Base-by-base conservation (phyloP, 1,140 invertebrate species). In the Drosophila carrolli region DNA sequence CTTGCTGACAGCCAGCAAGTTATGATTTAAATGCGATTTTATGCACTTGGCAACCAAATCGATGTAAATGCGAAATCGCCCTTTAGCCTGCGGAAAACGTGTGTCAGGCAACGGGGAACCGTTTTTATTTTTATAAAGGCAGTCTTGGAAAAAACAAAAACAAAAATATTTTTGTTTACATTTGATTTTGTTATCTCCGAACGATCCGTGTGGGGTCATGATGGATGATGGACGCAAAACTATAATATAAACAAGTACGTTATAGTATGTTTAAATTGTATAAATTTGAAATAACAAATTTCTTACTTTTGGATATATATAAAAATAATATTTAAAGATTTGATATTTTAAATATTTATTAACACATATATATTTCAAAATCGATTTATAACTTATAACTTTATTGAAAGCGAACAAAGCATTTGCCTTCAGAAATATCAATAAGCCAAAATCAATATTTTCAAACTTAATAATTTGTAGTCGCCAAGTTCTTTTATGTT, bases 161-260 rank as follows among this genome's bases (percentile, higher is more conserved):
- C 61, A 83, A 83, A 72, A 83, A 83, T 84, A 85, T 84, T 85
- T 61, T 85, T 84, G 81, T 84, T 85, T 84, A 81, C 77, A 67
- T 73, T 66, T 11, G 35, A 57, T 50, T 41, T 53, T 35, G 54
- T 71, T 40, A 75, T 75, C 67, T 37, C 13, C 4, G 5, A 50
- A 27, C 60, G 44, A 70, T 60, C 53, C 48, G 19, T 56, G 50
- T 53, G 32, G 29, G 29, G 29, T 32, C 29, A 32, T 32, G 29
- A 38, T 38, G 37, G 37, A n/a, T 27, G 11, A 48, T 27, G 46
- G 46, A 50, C 29, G 48, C 29, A 51, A 16, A 51, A 35, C 48
- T n/a, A 51, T 5, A 51, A 35, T 35, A 38, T 10, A 10, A 38
- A 9, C 37, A 32, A 32, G 5, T 32, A 32, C 6, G 2, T 7